A percentile compares a stretch with the other conserved stretches of the same genome.
Conservation (phyloP, 2,113 vertebrate species). For the Labeo rohita region DNA sequence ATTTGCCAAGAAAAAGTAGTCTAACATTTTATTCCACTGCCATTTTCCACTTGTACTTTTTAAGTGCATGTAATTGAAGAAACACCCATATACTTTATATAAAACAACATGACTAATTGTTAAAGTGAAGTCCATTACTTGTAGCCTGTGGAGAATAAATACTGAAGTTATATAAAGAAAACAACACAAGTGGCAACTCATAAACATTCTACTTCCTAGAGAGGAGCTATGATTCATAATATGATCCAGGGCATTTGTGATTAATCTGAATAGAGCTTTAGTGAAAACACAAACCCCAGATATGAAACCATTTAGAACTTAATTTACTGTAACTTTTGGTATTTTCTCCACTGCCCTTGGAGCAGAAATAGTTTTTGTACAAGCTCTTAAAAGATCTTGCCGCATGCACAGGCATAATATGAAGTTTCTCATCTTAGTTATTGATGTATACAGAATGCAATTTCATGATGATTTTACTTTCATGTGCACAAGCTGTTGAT, state of each 20-base stretch:
- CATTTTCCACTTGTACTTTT: background rate
- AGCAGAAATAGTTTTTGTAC: background rate
- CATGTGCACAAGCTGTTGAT: background rate
- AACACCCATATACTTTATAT: background rate
- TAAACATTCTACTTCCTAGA: background rate
- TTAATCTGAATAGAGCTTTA: background rate
- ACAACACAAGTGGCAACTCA: background rate
- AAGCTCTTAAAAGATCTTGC: background rate
- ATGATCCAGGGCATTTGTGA: background rate
- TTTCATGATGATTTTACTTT: conserved; percentile 3
- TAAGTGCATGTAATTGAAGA: background rate
- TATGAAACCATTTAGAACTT: background rate
- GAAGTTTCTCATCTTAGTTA: background rate
- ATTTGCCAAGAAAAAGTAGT: background rate
- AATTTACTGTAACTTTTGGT: background rate
- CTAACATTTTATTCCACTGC: background rate
- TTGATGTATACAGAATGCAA: background rate
- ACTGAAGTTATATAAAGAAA: background rate
- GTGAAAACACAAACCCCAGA: background rate
- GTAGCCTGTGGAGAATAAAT: background rate
- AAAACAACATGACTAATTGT: conserved; percentile 11
- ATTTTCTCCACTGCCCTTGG: background rate
- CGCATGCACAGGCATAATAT: background rate
- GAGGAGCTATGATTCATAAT: background rate
- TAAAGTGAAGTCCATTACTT: background rate